Percentiles rank a stretch among this genome's conserved stretches.
Evolutionary conservation across 2,888 invertebrate genomes (phyloP).

Genomic region (Nomada ruficornis): DNA sequence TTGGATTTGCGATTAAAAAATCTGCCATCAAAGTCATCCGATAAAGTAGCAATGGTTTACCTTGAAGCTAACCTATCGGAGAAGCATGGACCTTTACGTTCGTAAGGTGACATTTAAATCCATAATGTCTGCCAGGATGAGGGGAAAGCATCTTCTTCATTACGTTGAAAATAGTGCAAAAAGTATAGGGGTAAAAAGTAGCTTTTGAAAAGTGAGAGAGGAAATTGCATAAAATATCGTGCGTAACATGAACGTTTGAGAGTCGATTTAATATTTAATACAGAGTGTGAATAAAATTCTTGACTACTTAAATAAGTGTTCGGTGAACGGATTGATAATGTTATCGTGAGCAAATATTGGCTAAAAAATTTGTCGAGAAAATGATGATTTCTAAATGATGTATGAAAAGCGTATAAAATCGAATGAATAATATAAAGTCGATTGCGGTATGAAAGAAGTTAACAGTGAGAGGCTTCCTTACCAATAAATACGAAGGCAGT

Average conservation of each 20-base stretch:
- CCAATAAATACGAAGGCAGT: background rate
- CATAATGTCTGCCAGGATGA: background rate
- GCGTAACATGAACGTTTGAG: too few species aligned
- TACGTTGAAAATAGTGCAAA: background rate
- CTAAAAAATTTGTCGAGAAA: too few species aligned
- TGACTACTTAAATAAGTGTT: too few species aligned
- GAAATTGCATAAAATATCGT: too few species aligned
- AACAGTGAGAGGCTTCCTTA: constrained; percentile 2
- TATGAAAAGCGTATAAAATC: too few species aligned
- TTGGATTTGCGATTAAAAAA: constrained; percentile 1
- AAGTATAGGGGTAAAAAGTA: background rate
- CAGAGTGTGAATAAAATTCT: too few species aligned
- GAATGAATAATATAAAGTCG: too few species aligned
- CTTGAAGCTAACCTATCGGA: constrained; percentile 33
- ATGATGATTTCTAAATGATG: too few species aligned
- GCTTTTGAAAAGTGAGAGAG: too few species aligned
- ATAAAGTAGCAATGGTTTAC: background rate
- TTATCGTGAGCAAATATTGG: too few species aligned
- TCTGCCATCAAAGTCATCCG: constrained; percentile 18
- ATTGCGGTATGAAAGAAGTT: background rate
- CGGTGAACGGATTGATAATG: too few species aligned
- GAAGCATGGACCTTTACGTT: constrained; percentile 6
- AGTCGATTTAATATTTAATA: too few species aligned
- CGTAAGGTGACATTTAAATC: constrained; percentile 38
- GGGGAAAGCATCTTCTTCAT: background rate